Evolutionary conservation across 2,888 invertebrate species (phyloP).

Genomic region (Agrotis exclamationis): DNA sequence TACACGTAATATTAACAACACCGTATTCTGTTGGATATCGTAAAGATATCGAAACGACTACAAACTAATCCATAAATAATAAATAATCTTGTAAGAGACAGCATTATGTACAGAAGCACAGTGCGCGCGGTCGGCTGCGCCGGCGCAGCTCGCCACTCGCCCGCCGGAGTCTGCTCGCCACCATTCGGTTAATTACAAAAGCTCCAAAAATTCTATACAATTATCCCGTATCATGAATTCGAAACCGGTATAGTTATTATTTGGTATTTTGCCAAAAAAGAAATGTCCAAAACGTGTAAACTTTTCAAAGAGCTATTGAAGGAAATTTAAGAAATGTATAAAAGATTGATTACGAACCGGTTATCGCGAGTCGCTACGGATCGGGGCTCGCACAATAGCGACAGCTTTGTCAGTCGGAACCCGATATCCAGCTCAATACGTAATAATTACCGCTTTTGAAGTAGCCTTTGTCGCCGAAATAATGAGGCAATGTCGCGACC

Average conservation of each 20-base stretch:
- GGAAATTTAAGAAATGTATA: slow-evolving; percentile 73
- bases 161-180: slow-evolving; percentile 67
- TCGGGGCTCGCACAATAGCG: slow-evolving; percentile 77
- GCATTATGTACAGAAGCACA: slow-evolving; percentile 90
- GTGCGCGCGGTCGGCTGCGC: slow-evolving; percentile 75
- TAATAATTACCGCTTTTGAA: slow-evolving; percentile 83
- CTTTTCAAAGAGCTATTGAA: slow-evolving; percentile 70
- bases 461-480: slow-evolving; percentile 82
- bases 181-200: slow-evolving; percentile 70
- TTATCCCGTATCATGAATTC: slow-evolving; percentile 74
- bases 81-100: slow-evolving; percentile 87
- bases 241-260: slow-evolving; percentile 48
- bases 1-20: slow-evolving; percentile 77
- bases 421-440: slow-evolving; percentile 78
- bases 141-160: slow-evolving; percentile 67
- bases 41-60: slow-evolving; percentile 74
- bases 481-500: slow-evolving; percentile 85
- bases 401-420: slow-evolving; percentile 76
- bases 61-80: slow-evolving; percentile 87
- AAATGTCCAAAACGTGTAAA: slow-evolving; percentile 65
- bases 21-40: slow-evolving; percentile 70
- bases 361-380: slow-evolving; percentile 73
- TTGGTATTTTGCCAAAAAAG: slow-evolving; percentile 43
- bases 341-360: slow-evolving; percentile 82
- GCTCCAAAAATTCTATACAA: slow-evolving; percentile 78